Conservation (phyloP, 2,113 vertebrate species). For the Elephantulus edwardii region DNA sequence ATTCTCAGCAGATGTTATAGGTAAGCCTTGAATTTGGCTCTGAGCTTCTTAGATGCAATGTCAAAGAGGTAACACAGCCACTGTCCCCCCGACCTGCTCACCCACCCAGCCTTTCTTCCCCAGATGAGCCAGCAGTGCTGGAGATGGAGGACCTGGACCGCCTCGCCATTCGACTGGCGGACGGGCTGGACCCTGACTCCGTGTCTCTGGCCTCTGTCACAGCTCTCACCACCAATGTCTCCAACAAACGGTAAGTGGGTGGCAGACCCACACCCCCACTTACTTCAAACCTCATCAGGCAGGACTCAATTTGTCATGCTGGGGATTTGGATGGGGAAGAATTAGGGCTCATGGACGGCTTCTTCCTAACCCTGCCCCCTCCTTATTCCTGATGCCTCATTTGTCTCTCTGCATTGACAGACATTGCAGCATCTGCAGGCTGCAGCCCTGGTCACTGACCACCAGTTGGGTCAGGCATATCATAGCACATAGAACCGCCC, state of each 20-base stretch:
- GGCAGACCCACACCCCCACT: accelerated
- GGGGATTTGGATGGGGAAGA: neutral
- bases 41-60: neutral
- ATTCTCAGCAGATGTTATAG: neutral
- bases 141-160: slow-evolving; percentile 93
- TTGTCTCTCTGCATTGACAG: neutral
- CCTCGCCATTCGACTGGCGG: slow-evolving; percentile 84
- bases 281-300: neutral
- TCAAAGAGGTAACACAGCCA: neutral
- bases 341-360: neutral
- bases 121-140: slow-evolving; percentile 95
- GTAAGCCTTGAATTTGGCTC: neutral
- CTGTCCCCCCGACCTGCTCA: neutral
- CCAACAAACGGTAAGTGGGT: slow-evolving; percentile 93
- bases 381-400: neutral
- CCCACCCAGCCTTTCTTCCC: neutral
- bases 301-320: neutral
- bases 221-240: slow-evolving; percentile 96
- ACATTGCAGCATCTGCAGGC: neutral
- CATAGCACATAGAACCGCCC: neutral
- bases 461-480: neutral
- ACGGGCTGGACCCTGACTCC: slow-evolving; percentile 90
- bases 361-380: neutral
- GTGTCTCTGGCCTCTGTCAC: slow-evolving; percentile 97
- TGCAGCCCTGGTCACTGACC: neutral